phyloP scores from a whole-genome alignment of 2,797 vertebrate genomes.

The Sylvilagus floridanus region DNA sequence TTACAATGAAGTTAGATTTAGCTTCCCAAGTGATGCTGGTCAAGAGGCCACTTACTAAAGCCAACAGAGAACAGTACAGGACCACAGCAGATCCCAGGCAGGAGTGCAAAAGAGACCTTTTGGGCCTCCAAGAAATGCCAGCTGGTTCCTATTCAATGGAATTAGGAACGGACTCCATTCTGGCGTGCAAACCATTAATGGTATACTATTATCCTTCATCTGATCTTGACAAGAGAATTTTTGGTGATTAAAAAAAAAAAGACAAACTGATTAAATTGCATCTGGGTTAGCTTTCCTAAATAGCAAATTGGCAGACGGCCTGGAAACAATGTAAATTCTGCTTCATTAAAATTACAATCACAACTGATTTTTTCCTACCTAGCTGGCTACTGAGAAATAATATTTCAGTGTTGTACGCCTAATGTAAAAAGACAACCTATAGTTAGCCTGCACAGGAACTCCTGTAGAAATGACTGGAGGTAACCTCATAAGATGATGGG shows the following conservation, averaged over 20 bases:
- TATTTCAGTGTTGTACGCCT: constrained; percentile 78
- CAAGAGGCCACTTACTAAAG: background rate
- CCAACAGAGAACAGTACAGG: background rate
- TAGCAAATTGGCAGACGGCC: constrained; percentile 82
- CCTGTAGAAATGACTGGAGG: background rate
- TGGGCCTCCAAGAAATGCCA: background rate
- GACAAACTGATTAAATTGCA: constrained; percentile 80
- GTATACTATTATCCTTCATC: background rate
- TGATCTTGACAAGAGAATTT: constrained; percentile 62
- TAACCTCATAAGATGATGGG: background rate
- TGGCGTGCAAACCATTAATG: background rate
- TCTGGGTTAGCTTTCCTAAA: constrained; percentile 85
- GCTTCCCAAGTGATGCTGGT: background rate
- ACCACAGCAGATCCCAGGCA: background rate
- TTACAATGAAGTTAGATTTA: constrained; percentile 21
- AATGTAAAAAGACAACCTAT: background rate
- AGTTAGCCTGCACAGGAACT: background rate
- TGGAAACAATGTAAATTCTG: constrained; percentile 85
- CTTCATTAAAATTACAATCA: constrained; percentile 85
- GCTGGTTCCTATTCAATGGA: constrained; percentile 29
- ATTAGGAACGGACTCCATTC: background rate
- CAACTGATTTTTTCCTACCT: constrained; percentile 82
- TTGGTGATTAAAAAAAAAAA: constrained; percentile 51
- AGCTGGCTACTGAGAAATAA: constrained; percentile 79
- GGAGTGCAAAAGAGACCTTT: background rate